Percentiles rank a stretch among this genome's conserved stretches.
These are phyloP conservation scores for Xenops minutus DNA, from an alignment of 2,797 vertebrate species.

Conservation along the genomic window DNA sequence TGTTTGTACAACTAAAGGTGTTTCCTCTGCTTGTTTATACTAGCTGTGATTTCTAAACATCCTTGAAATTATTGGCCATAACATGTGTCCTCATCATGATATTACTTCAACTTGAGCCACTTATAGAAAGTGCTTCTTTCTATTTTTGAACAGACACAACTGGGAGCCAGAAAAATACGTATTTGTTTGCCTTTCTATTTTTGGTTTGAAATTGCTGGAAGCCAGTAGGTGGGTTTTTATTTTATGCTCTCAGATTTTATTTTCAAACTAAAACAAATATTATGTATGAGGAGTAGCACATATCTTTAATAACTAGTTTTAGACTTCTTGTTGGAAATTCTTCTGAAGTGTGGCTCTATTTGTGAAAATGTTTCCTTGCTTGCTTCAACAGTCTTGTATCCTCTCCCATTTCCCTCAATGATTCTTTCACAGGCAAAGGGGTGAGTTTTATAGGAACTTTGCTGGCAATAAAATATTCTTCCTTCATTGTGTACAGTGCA, in stretches of 20 bases:
- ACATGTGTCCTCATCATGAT: neutral
- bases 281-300: neutral
- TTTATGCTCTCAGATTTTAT: conserved; percentile 21
- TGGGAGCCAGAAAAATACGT: neutral
- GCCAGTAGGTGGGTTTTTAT: conserved; percentile 6
- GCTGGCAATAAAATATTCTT: neutral
- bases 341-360: conserved; percentile 16
- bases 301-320: neutral
- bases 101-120: neutral
- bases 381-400: neutral
- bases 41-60: conserved; percentile 33
- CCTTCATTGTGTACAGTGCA: neutral
- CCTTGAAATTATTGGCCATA: conserved; percentile 33
- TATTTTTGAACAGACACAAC: conserved; percentile 23
- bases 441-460: neutral
- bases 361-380: conserved; percentile 11
- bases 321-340: neutral
- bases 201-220: conserved; percentile 53
- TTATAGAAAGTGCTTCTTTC: conserved; percentile 28
- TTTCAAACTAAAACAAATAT: conserved; percentile 37
- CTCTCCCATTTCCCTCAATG: neutral
- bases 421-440: neutral
- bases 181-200: conserved; percentile 50
- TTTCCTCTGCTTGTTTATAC: conserved; percentile 65
- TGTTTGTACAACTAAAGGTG: conserved; percentile 33